Conservation (phyloP, 2,113 vertebrate genomes). For the Lophochroa leadbeateri region DNA sequence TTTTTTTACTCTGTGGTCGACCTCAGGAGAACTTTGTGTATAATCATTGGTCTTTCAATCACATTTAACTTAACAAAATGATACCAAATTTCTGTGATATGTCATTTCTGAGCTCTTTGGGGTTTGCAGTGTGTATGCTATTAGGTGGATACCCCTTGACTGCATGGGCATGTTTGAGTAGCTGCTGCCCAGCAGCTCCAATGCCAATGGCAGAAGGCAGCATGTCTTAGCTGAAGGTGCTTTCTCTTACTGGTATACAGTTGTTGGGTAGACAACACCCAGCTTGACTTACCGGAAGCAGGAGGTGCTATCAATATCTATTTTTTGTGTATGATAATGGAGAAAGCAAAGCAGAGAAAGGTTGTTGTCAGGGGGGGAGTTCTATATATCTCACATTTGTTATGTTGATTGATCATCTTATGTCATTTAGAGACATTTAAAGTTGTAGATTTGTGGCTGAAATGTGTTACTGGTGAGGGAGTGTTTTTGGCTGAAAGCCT, state of each 20-base stretch:
- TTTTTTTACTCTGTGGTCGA: constrained; percentile 64
- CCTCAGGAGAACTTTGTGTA: constrained; percentile 74
- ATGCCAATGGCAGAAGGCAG: neutral
- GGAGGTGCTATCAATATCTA: neutral
- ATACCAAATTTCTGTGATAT: constrained; percentile 22
- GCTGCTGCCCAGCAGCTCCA: neutral
- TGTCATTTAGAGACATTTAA: neutral
- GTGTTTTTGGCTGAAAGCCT: neutral
- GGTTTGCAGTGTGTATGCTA: neutral
- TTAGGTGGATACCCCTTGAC: neutral
- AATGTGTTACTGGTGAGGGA: neutral
- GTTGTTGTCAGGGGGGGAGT: neutral
- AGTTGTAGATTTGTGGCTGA: neutral
- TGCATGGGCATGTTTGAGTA: neutral
- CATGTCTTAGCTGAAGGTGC: neutral
- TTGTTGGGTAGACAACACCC: neutral
- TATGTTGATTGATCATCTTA: neutral
- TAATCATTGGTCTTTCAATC: constrained; percentile 66
- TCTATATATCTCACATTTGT: neutral
- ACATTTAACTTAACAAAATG: constrained; percentile 49
- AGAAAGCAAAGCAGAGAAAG: neutral
- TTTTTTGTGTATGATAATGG: neutral
- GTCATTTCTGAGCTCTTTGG: constrained; percentile 35
- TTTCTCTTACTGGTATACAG: neutral
- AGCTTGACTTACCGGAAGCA: neutral